phyloP scores from a whole-genome alignment of 2,888 invertebrate genomes.

The Heliconius aoede region DNA sequence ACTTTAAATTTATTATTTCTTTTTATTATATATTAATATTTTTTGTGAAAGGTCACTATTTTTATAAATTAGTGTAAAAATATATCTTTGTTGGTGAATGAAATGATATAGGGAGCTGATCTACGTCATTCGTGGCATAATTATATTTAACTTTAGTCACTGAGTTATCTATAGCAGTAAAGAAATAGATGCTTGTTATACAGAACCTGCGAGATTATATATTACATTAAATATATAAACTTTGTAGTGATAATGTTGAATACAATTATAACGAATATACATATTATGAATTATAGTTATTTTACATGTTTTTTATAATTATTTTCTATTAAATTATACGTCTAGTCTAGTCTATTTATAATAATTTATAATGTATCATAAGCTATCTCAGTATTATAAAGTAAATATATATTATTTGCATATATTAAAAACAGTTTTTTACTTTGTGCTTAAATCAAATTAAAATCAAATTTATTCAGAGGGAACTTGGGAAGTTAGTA shows the following conservation, averaged over 20 bases:
- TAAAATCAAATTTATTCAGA: no score
- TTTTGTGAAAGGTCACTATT: constrained; percentile 4
- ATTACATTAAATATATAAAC: neutral
- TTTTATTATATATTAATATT: constrained; percentile 1
- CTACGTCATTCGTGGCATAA: neutral
- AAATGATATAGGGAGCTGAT: neutral
- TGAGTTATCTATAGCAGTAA: constrained; percentile 7
- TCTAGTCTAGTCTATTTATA: neutral
- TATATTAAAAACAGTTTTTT: neutral
- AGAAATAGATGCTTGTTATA: neutral
- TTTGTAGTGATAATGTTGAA: neutral
- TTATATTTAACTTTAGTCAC: neutral
- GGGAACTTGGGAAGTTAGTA: no score
- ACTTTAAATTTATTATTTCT: no score
- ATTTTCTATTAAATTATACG: neutral
- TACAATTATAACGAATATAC: neutral
- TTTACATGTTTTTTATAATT: neutral
- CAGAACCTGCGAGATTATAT: neutral
- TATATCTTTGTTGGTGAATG: neutral
- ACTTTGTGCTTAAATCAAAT: neutral
- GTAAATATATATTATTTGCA: neutral
- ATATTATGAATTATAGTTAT: neutral
- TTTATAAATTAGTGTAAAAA: constrained; percentile 1
- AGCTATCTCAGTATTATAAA: neutral
- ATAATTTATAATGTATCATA: neutral